These are phyloP conservation scores for Agrotis segetum DNA, from an alignment of 2,888 invertebrate species.

Conservation along the genomic window DNA sequence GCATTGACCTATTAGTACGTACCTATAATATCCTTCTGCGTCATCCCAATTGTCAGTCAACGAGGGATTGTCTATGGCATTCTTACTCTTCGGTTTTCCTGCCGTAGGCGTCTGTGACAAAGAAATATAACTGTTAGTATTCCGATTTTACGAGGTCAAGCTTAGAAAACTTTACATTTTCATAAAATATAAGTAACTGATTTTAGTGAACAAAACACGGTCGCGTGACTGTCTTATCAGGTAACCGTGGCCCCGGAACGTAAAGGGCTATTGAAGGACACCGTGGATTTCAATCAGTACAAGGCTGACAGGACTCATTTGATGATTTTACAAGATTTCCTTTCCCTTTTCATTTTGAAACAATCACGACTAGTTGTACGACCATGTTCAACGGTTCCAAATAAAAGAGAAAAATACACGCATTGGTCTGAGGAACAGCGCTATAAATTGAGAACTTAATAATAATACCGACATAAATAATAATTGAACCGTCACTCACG, in stretches of 20 bases:
- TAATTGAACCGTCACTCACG: slow-evolving; percentile 73
- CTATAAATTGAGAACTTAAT: not conserved
- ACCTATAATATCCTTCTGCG: slow-evolving; percentile 99
- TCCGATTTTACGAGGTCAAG: not conserved
- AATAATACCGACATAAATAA: not conserved
- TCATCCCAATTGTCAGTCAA: slow-evolving; percentile 99
- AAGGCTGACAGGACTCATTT: no score
- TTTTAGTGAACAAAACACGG: no score
- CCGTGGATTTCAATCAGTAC: no score
- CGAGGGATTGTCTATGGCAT: slow-evolving; percentile 92
- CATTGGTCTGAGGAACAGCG: not conserved
- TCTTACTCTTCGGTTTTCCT: slow-evolving; percentile 75
- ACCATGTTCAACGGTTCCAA: no score
- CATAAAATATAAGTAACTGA: no score
- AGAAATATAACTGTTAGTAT: not conserved
- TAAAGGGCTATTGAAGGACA: no score
- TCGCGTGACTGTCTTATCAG: no score
- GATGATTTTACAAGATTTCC: no score
- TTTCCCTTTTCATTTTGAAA: no score
- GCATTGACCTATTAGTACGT: slow-evolving; percentile 16
- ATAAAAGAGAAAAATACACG: no score
- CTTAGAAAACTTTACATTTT: not conserved
- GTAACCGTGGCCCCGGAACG: no score
- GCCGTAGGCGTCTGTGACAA: slow-evolving; percentile 77
- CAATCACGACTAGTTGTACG: no score